A percentile compares a stretch with the other conserved stretches of the same genome.
Evolutionary conservation across 2,797 vertebrate species (phyloP).

Genomic region (Notamacropus eugenii): DNA sequence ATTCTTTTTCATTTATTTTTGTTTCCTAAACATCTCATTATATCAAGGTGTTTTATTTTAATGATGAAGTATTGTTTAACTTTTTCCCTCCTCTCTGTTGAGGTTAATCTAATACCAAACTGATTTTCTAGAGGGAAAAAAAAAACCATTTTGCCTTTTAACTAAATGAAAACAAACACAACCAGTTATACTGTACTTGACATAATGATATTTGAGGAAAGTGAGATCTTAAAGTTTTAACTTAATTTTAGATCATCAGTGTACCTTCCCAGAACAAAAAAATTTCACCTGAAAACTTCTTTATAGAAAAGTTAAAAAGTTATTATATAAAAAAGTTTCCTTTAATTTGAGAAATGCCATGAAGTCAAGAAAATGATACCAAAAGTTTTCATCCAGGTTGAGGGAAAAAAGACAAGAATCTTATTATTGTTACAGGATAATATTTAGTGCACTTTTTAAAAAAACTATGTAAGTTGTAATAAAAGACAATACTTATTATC

Average conservation of each 20-base stretch:
- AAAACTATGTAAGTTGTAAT: neutral
- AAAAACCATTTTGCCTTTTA: neutral
- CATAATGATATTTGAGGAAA: constrained; percentile 4
- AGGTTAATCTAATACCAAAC: constrained; percentile 28
- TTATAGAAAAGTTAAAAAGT: neutral
- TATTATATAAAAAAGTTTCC: neutral
- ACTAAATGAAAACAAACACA: constrained; percentile 30
- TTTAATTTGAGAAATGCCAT: neutral
- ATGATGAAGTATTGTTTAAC: constrained; percentile 43
- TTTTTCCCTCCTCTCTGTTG: constrained; percentile 24
- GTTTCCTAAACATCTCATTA: constrained; percentile 14
- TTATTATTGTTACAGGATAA: no score
- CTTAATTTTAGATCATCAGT: constrained; percentile 5
- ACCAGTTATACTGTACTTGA: neutral
- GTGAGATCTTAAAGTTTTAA: neutral
- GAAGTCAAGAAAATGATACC: neutral
- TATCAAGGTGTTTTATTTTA: constrained; percentile 52
- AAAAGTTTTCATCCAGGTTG: neutral
- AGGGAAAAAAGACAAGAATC: neutral
- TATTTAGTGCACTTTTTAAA: neutral
- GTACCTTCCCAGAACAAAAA: neutral
- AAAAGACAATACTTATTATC: neutral
- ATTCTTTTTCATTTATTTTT: neutral
- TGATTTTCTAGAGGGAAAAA: constrained; percentile 37
- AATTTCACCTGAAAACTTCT: neutral